Percentiles rank a stretch among this genome's conserved stretches.
phyloP scores from a whole-genome alignment of 2,888 invertebrate genomes.

The Cheiracanthium punctorium region DNA sequence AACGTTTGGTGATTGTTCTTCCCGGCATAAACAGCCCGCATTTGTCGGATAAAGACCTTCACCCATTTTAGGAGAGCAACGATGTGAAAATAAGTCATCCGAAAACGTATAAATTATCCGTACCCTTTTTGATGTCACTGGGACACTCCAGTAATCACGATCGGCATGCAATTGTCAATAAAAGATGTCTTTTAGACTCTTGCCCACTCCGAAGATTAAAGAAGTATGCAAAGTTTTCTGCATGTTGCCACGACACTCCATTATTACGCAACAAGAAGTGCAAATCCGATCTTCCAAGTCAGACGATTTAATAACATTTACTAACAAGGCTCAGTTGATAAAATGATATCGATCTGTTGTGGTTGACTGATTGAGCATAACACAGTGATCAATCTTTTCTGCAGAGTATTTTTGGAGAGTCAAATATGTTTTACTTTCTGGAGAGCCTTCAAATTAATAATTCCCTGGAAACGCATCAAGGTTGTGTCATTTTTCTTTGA shows the following conservation, averaged over 20 bases:
- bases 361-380: not conserved
- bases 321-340: not conserved
- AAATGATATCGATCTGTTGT: not conserved
- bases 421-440: too few relatives aligned
- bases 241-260: too few relatives aligned
- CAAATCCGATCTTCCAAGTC: too few relatives aligned
- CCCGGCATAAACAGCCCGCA: not conserved
- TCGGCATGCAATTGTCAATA: not conserved
- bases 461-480: too few relatives aligned
- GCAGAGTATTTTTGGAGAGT: too few relatives aligned
- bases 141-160: not conserved
- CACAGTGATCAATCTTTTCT: not conserved
- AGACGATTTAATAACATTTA: not conserved
- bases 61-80: slow-evolving; percentile 23
- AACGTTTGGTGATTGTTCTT: not conserved
- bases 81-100: slow-evolving; percentile 24
- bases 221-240: too few relatives aligned
- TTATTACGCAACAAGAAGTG: too few relatives aligned
- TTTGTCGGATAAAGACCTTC: slow-evolving; percentile 34
- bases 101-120: slow-evolving; percentile 17
- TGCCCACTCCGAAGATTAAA: not conserved
- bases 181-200: not conserved
- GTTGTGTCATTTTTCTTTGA: too few relatives aligned
- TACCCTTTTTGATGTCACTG: slow-evolving; percentile 12
- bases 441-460: too few relatives aligned